phyloP scores from a whole-genome alignment of 2,888 invertebrate genomes.

The Sinopyrophorus schimmeli region DNA sequence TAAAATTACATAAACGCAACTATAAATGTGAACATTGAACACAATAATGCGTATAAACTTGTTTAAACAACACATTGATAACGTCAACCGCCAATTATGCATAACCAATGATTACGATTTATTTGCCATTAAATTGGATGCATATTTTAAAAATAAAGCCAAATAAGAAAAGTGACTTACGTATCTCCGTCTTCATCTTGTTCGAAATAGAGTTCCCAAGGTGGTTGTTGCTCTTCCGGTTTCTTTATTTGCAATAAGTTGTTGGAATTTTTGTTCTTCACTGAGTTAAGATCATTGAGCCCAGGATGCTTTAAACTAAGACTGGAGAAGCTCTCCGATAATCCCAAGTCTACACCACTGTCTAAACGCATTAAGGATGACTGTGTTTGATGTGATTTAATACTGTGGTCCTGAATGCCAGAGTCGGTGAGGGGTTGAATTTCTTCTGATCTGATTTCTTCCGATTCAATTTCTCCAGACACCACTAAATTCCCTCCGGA shows the following conservation, averaged over 20 bases:
- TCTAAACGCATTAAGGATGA: constrained; percentile 61
- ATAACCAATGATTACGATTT: no score
- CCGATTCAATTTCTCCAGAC: constrained; percentile 47
- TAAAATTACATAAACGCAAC: no score
- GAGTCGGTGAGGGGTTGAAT: constrained; percentile 28
- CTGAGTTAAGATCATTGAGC: constrained; percentile 49
- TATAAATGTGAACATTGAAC: no score
- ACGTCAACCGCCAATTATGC: no score
- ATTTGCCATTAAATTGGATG: no score
- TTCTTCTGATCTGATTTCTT: constrained; percentile 38
- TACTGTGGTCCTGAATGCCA: constrained; percentile 21
- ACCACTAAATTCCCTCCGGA: constrained; percentile 47
- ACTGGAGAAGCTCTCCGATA: constrained; percentile 66
- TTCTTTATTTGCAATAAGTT: constrained; percentile 21
- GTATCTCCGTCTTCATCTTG: constrained; percentile 87
- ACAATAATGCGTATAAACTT: no score
- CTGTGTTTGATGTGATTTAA: constrained; percentile 12
- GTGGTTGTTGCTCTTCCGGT: constrained; percentile 48
- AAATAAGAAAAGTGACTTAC: constrained; percentile 63
- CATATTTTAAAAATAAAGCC: no score
- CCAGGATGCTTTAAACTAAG: constrained; percentile 57
- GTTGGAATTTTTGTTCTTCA: constrained; percentile 34
- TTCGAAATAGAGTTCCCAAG: constrained; percentile 70
- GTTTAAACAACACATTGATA: no score
- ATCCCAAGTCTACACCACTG: constrained; percentile 65